Base-by-base conservation (phyloP, 2,113 vertebrate genomes). In the Urocynchramus pylzowi region DNA sequence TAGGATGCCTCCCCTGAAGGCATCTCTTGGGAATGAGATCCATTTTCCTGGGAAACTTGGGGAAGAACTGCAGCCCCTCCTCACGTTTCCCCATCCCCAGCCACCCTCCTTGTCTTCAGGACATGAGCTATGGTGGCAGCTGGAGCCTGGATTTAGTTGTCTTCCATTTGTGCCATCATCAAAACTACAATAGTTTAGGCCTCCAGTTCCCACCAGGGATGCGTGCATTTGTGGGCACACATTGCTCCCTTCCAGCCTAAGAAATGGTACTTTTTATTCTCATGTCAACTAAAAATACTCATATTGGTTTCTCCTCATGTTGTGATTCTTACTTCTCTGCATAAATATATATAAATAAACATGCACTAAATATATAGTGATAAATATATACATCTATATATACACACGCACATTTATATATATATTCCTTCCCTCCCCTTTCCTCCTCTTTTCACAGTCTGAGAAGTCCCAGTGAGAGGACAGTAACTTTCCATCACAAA, bases 11-110 rank as follows among this genome's bases (percentile, higher is more conserved):
- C 27, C 52, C 42, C 23, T 45, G 47, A 37, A 82, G 27, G 18
- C 24, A n/a, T n/a, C n/a, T n/a, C n/a, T n/a, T n/a, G n/a, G n/a
- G n/a, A n/a, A n/a, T n/a, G n/a, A n/a, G n/a, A n/a, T n/a, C n/a
- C n/a, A n/a, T 78, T 74, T 65, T 30, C 47, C 35, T 5, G 28
- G 65, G 64, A 49, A 78, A 77, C 13, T 8, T 65, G 22, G 35
- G 18, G 63, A 18, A 84, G 33, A 0, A 0, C 28, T 21, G 1
- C 0, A 1, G 30, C 5, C 3, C 9, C 22, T 1, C 1, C 1
- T 0, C 59, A 13, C 8, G 13, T 10, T 17, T 24, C 23, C 76
- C 50, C n/a, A 3, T 33, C 31, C 8, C 11, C 70, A 88, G 52
- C 33, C 47, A 44, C n/a, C 10, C 11, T 37, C 20, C 6, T 2